A percentile compares a stretch with the other conserved stretches of the same genome.
Evolutionary conservation across 2,888 invertebrate species (phyloP).

Genomic region (Mythimna albipuncta): DNA sequence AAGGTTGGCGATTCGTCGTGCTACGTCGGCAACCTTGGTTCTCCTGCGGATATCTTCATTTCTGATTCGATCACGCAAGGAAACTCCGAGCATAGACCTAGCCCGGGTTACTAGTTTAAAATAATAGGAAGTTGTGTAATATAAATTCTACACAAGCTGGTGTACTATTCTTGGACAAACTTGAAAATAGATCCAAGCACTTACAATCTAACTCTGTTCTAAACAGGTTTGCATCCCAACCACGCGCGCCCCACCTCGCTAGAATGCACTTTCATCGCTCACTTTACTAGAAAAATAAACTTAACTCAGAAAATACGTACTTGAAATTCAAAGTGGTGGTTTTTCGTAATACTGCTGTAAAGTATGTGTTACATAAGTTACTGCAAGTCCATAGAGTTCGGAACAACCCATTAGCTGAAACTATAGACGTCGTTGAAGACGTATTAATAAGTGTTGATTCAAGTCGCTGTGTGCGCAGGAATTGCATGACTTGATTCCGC

Average conservation of each 20-base stretch:
- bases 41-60: too few species aligned
- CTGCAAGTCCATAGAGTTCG: conserved; percentile 19
- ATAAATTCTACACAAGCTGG: too few species aligned
- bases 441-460: too few species aligned
- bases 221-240: background rate
- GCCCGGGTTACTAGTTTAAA: too few species aligned
- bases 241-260: background rate
- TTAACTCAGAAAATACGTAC: conserved; percentile 1
- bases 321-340: conserved; percentile 39
- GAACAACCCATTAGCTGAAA: background rate
- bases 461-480: too few species aligned
- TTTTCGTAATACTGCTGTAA: conserved; percentile 45
- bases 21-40: too few species aligned
- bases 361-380: conserved; percentile 42
- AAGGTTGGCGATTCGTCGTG: too few species aligned
- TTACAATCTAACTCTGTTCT: background rate
- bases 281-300: conserved; percentile 25
- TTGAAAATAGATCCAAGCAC: background rate
- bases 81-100: too few species aligned
- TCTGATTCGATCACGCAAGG: too few species aligned
- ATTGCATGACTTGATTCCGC: too few species aligned
- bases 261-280: conserved; percentile 8
- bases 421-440: too few species aligned
- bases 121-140: too few species aligned
- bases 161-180: background rate